Conservation (phyloP, 2,113 vertebrate species). For the Fulica atra region DNA sequence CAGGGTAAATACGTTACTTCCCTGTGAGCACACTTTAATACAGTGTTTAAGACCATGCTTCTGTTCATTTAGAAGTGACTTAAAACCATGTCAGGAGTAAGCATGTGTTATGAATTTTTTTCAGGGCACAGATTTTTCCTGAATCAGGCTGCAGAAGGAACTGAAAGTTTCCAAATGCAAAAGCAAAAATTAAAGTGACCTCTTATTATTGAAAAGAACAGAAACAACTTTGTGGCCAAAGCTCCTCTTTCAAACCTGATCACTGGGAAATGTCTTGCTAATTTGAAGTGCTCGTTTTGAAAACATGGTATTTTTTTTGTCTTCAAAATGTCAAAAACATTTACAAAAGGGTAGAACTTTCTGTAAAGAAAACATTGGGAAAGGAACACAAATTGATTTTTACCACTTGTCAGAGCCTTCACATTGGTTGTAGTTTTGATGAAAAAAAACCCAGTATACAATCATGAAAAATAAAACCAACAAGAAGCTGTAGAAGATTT, state of each 20-base stretch:
- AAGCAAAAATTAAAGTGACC: neutral
- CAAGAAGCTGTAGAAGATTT: neutral
- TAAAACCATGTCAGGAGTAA: neutral
- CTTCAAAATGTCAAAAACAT: neutral
- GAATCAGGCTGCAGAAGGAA: neutral
- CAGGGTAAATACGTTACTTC: neutral
- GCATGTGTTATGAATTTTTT: neutral
- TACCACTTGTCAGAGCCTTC: neutral
- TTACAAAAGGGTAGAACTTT: neutral
- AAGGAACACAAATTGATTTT: rapidly evolving
- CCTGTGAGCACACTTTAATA: neutral
- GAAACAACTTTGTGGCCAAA: neutral
- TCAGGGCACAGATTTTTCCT: neutral
- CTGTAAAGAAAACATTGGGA: neutral
- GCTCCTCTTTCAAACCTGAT: neutral
- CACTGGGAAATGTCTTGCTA: neutral
- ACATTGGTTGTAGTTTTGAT: neutral
- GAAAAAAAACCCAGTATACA: neutral
- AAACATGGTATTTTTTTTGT: neutral
- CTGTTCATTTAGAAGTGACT: neutral
- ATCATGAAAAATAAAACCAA: neutral
- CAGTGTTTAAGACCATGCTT: neutral
- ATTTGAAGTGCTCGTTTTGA: neutral
- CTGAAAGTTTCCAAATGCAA: neutral
- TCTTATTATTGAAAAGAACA: neutral